A percentile compares a stretch with the other conserved stretches of the same genome.
Evolutionary conservation across 2,113 vertebrate genomes (phyloP).

Genomic region (human): GRCh38 chr2:8308001-8308500

Average conservation of each 20-base stretch:
- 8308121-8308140: neutral
- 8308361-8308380: neutral
- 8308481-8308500: accelerated
- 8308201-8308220: accelerated
- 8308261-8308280: accelerated
- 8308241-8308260: accelerated
- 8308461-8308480: neutral
- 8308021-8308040: accelerated
- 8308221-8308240: neutral
- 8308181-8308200: too few relatives aligned
- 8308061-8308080: neutral
- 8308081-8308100: neutral
- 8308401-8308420: neutral
- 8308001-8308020: neutral
- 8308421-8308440: too few relatives aligned
- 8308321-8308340: neutral
- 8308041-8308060: neutral
- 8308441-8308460: neutral
- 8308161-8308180: neutral
- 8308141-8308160: neutral
- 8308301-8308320: neutral
- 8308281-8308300: too few relatives aligned
- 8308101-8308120: neutral
- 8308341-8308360: neutral
- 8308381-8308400: neutral